phyloP scores from a whole-genome alignment of 1,140 invertebrate genomes.

The Brachionus calyciflorus region DNA sequence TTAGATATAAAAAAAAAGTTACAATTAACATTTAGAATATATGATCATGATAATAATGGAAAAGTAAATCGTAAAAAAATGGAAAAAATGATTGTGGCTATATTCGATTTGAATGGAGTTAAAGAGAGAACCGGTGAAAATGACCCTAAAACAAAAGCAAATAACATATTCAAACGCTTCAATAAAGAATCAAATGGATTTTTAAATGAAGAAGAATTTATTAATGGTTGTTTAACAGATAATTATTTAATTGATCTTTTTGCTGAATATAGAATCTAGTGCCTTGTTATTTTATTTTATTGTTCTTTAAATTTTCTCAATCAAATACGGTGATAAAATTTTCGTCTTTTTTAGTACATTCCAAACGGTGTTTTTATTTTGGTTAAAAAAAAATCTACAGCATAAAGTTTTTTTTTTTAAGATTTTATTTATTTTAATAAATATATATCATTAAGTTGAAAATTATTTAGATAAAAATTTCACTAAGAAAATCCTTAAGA shows the following conservation, averaged over 20 bases:
- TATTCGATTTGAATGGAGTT: constrained; percentile 31
- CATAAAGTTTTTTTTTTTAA: no score
- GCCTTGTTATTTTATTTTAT: neutral
- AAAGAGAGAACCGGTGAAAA: constrained; percentile 15
- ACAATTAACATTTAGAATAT: constrained; percentile 28
- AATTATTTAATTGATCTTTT: constrained; percentile 14
- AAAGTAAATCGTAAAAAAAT: constrained; percentile 26
- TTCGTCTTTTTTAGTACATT: no score
- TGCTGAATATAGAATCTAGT: constrained; percentile 22
- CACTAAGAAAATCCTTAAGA: no score
- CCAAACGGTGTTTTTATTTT: no score
- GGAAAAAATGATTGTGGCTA: constrained; percentile 40
- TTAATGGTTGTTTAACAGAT: constrained; percentile 23
- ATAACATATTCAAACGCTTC: constrained; percentile 2
- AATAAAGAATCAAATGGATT: neutral
- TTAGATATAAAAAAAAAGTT: constrained; percentile 30
- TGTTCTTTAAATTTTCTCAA: neutral
- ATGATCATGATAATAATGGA: constrained; percentile 38
- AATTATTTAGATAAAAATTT: no score
- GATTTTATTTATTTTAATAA: no score
- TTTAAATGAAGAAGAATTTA: constrained; percentile 36
- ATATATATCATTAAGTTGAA: no score
- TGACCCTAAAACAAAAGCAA: neutral
- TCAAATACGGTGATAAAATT: neutral
- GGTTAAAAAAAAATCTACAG: no score